phyloP scores from a whole-genome alignment of 2,113 vertebrate species.

The Nothoprocta pentlandii region DNA sequence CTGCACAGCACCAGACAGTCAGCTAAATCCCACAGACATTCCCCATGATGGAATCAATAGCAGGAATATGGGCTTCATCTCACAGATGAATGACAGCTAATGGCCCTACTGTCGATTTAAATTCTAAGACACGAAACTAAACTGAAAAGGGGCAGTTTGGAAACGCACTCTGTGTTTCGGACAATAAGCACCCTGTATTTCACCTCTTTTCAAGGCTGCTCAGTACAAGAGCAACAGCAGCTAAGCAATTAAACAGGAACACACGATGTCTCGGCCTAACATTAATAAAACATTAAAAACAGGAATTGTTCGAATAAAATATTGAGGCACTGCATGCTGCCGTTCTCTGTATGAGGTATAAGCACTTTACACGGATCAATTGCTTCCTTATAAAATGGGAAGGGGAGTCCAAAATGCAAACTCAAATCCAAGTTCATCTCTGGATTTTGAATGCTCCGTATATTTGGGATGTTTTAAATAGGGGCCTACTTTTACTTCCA shows the following conservation, averaged over 20 bases:
- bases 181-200: background rate
- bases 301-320: constrained; percentile 56
- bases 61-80: constrained; percentile 23
- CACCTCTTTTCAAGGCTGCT: background rate
- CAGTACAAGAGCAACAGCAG: background rate
- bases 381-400: constrained; percentile 41
- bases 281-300: constrained; percentile 51
- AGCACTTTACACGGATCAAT: constrained; percentile 24
- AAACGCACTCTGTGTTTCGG: background rate
- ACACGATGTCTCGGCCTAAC: background rate
- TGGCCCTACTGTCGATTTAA: background rate
- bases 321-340: constrained; percentile 32
- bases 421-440: background rate
- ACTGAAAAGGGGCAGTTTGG: background rate
- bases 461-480: background rate
- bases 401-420: background rate
- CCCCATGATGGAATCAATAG: constrained; percentile 18
- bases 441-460: background rate
- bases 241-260: constrained; percentile 18
- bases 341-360: constrained; percentile 36
- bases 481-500: background rate
- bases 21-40: background rate
- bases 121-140: constrained; percentile 8
- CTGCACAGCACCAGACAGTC: background rate
- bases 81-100: constrained; percentile 27